phyloP scores from a whole-genome alignment of 2,888 invertebrate species.

The Trachelus tabidus region DNA sequence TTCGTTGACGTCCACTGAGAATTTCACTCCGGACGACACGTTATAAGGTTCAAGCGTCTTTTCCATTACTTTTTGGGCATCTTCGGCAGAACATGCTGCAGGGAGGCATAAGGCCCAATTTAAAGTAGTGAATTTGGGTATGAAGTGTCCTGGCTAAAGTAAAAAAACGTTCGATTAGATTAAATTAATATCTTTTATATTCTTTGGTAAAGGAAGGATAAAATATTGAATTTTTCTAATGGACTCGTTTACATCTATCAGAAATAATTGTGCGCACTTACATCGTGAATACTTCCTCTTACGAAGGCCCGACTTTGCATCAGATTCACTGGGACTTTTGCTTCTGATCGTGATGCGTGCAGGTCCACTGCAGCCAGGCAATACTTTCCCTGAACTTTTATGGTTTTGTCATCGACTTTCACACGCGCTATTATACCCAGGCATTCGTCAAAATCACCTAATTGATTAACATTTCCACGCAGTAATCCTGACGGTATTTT shows the following conservation, averaged over 20 bases:
- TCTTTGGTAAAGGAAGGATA: not conserved
- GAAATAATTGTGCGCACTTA: conserved; percentile 51
- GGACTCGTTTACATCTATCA: not conserved
- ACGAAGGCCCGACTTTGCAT: conserved; percentile 75
- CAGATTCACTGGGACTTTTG: conserved; percentile 74
- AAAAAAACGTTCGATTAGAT: not conserved
- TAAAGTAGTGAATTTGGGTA: conserved; percentile 77
- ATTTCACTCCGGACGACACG: conserved; percentile 70
- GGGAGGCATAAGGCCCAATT: conserved; percentile 81
- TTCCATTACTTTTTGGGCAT: conserved; percentile 71
- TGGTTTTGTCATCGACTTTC: conserved; percentile 71
- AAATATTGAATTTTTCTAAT: not conserved
- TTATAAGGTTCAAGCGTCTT: conserved; percentile 72
- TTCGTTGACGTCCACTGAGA: conserved; percentile 70
- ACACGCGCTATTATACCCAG: conserved; percentile 70
- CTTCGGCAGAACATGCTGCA: conserved; percentile 71
- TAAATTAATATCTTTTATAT: not conserved
- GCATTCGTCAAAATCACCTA: conserved; percentile 80
- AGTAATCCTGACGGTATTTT: conserved; percentile 77
- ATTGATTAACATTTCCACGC: conserved; percentile 77
- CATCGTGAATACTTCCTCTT: conserved; percentile 74
- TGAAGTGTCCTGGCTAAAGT: conserved; percentile 76
- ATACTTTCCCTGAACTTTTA: conserved; percentile 76
- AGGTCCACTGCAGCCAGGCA: conserved; percentile 76
- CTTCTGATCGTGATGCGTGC: conserved; percentile 70